These are phyloP conservation scores for Epizoanthus stellaris DNA, from an alignment of 92 coral and sea anemone species.

Conservation along the genomic window DNA sequence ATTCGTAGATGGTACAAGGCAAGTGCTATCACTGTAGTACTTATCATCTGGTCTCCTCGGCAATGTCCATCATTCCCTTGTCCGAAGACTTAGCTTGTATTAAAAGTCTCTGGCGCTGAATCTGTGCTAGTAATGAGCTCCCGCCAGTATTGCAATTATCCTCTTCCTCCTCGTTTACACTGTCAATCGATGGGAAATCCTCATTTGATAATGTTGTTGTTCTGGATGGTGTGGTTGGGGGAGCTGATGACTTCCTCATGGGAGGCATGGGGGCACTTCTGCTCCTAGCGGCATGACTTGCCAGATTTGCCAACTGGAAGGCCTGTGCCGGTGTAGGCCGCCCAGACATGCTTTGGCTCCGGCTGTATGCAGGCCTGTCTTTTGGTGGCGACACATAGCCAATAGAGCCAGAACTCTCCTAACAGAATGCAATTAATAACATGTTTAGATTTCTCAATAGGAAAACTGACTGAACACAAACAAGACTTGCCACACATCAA, in stretches of 20 bases:
- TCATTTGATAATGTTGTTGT: slow-evolving; percentile 48
- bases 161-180: slow-evolving; percentile 22
- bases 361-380: slow-evolving; percentile 56
- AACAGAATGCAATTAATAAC: neutral
- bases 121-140: slow-evolving; percentile 70
- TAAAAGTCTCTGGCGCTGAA: slow-evolving; percentile 78
- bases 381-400: slow-evolving; percentile 67
- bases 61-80: slow-evolving; percentile 42
- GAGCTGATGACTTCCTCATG: slow-evolving; percentile 83
- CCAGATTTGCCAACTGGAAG: slow-evolving; percentile 82
- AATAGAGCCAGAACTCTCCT: slow-evolving; percentile 76
- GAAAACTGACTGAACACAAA: neutral
- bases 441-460: neutral
- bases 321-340: slow-evolving; percentile 86
- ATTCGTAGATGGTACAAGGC: too few species aligned
- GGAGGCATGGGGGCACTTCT: slow-evolving; percentile 96
- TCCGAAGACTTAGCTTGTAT: slow-evolving; percentile 57
- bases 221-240: slow-evolving; percentile 72
- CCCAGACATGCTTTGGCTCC: slow-evolving; percentile 92
- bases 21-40: neutral
- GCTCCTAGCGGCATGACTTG: slow-evolving; percentile 93
- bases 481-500: neutral
- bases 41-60: slow-evolving; percentile 47
- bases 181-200: slow-evolving; percentile 11
- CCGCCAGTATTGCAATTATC: slow-evolving; percentile 37